Percentiles rank a stretch among this genome's conserved stretches.
phyloP scores from a whole-genome alignment of 2,888 invertebrate species.

The Shargacucullia verbasci region DNA sequence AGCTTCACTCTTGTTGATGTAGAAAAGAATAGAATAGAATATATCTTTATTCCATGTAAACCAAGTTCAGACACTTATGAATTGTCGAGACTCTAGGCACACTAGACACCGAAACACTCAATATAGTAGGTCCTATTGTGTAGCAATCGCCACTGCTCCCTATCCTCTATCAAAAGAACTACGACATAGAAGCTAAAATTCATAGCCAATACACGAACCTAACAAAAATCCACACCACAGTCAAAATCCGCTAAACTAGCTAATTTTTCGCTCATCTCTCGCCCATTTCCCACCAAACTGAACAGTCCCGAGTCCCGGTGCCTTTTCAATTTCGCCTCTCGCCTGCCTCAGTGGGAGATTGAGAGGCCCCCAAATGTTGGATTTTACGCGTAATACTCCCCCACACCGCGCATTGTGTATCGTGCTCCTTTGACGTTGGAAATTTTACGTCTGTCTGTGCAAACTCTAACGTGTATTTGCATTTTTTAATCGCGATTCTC shows the following conservation, averaged over 20 bases:
- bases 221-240: too few species aligned
- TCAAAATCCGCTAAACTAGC: constrained; percentile 3
- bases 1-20: too few species aligned
- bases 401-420: constrained; percentile 65
- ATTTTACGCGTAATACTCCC: constrained; percentile 71
- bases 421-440: constrained; percentile 56
- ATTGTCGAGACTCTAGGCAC: too few species aligned
- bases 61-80: too few species aligned
- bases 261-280: constrained; percentile 24
- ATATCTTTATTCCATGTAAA: too few species aligned
- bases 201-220: too few species aligned
- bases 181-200: too few species aligned
- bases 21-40: too few species aligned
- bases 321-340: constrained; percentile 79
- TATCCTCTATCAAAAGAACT: too few species aligned
- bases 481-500: constrained; percentile 39
- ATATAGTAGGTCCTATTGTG: too few species aligned
- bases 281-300: constrained; percentile 50
- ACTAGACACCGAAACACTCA: too few species aligned
- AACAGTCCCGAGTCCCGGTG: constrained; percentile 63
- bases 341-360: constrained; percentile 67
- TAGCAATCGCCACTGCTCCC: too few species aligned
- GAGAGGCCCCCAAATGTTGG: constrained; percentile 70
- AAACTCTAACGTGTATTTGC: constrained; percentile 39
- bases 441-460: constrained; percentile 37